These are phyloP conservation scores for Phaethornis superciliosus DNA, from an alignment of 2,113 vertebrate species.

Conservation along the genomic window DNA sequence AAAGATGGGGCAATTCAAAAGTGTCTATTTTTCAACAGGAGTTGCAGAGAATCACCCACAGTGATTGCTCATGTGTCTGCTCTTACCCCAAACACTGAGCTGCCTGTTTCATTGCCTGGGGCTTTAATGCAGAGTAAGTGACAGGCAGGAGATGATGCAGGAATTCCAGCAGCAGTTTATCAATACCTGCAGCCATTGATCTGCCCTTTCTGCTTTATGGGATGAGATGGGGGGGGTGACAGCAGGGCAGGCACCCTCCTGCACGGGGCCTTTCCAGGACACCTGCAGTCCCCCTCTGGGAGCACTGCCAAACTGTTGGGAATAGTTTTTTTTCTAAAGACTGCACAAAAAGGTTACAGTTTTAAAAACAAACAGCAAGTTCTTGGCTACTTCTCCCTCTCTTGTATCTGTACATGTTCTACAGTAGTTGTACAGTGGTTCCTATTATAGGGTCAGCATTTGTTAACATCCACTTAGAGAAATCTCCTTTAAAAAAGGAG, in stretches of 20 bases:
- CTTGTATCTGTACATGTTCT: neutral
- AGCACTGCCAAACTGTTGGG: accelerated
- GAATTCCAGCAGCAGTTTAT: neutral
- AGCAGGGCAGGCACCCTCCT: neutral
- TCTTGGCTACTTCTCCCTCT: neutral
- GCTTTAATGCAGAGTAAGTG: neutral
- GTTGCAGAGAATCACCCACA: neutral
- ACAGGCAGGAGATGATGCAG: neutral
- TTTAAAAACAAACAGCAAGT: neutral
- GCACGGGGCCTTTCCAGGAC: neutral
- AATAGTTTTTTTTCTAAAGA: neutral
- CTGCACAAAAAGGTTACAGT: neutral
- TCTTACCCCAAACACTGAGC: too few species aligned
- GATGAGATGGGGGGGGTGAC: neutral
- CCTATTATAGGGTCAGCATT: neutral
- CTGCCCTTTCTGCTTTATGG: neutral
- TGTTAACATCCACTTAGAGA: constrained; percentile 9
- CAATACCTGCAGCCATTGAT: neutral
- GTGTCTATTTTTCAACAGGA: neutral
- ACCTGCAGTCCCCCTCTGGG: neutral
- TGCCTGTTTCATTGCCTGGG: neutral
- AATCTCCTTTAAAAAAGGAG: neutral
- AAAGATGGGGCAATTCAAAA: neutral
- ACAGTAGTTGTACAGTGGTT: neutral
- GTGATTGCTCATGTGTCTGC: neutral